Evolutionary conservation across 2,113 vertebrate genomes (phyloP).

Genomic region (Menura novaehollandiae): DNA sequence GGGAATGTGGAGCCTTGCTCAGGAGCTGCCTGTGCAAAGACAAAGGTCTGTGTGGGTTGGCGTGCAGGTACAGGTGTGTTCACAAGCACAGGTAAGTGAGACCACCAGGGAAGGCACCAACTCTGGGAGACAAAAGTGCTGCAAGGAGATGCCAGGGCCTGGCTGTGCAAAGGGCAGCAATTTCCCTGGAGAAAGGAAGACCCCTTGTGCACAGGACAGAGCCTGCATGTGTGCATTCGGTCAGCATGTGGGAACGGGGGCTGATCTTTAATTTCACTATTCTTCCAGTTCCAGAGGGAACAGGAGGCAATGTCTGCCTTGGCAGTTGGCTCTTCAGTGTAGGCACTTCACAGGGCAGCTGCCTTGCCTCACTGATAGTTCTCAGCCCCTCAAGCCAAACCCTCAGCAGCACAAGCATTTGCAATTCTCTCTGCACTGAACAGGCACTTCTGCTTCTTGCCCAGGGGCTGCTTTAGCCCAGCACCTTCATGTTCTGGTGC

Average conservation of each 20-base stretch:
- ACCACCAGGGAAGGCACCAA: neutral
- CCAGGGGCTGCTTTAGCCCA: neutral
- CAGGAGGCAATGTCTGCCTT: neutral
- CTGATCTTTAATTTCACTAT: neutral
- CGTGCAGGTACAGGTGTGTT: neutral
- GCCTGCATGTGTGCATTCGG: fast-evolving
- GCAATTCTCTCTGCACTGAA: neutral
- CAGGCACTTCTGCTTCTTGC: neutral
- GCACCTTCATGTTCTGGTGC: neutral
- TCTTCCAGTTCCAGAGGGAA: neutral
- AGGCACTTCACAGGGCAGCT: neutral
- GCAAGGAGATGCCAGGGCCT: neutral
- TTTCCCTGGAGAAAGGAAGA: neutral
- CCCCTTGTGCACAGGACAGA: neutral
- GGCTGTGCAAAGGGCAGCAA: neutral
- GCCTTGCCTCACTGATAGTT: neutral
- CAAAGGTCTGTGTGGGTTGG: neutral
- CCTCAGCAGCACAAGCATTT: neutral
- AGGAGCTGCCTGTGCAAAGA: neutral
- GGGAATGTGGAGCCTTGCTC: neutral
- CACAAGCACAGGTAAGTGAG: neutral
- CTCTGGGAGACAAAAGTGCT: neutral
- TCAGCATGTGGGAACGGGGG: fast-evolving
- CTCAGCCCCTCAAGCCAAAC: neutral
- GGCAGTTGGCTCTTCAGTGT: neutral